A percentile compares a stretch with the other conserved stretches of the same genome.
These are phyloP conservation scores for Zaprionus inermis DNA, from an alignment of 1,140 invertebrate species.

Conservation along the genomic window DNA sequence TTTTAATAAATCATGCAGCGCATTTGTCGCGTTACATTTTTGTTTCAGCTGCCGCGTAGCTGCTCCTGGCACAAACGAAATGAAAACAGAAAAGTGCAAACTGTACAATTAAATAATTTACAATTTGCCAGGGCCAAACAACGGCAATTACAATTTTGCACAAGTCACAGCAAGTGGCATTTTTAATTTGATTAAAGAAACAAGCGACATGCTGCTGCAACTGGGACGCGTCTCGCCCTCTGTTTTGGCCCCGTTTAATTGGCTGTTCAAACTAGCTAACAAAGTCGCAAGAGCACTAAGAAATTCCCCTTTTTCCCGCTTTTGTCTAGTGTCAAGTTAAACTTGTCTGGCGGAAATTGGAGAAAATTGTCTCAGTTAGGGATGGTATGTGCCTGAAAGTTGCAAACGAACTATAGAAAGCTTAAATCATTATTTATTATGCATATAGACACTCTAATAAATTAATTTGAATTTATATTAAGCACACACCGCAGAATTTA, in stretches of 20 bases:
- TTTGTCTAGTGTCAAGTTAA: not conserved
- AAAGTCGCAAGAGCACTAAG: not conserved
- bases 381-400: no score
- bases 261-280: slow-evolving; percentile 16
- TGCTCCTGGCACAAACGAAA: slow-evolving; percentile 41
- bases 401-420: no score
- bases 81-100: slow-evolving; percentile 53
- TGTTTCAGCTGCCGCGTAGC: slow-evolving; percentile 38
- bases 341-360: not conserved
- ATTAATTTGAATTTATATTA: not conserved
- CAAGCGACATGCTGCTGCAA: slow-evolving; percentile 12
- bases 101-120: slow-evolving; percentile 56
- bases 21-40: slow-evolving; percentile 70
- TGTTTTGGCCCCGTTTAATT: slow-evolving; percentile 27
- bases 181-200: slow-evolving; percentile 47
- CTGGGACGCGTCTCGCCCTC: not conserved
- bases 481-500: not conserved
- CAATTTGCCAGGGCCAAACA: slow-evolving; percentile 31
- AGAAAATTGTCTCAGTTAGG: not conserved
- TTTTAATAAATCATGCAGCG: slow-evolving; percentile 71
- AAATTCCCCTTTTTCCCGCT: slow-evolving; percentile 7
- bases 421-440: no score
- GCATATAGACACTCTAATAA: no score
- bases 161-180: slow-evolving; percentile 48
- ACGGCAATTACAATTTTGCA: slow-evolving; percentile 36